Base-by-base conservation (phyloP, 2,797 vertebrate species). In the Myotis pilosus region DNA sequence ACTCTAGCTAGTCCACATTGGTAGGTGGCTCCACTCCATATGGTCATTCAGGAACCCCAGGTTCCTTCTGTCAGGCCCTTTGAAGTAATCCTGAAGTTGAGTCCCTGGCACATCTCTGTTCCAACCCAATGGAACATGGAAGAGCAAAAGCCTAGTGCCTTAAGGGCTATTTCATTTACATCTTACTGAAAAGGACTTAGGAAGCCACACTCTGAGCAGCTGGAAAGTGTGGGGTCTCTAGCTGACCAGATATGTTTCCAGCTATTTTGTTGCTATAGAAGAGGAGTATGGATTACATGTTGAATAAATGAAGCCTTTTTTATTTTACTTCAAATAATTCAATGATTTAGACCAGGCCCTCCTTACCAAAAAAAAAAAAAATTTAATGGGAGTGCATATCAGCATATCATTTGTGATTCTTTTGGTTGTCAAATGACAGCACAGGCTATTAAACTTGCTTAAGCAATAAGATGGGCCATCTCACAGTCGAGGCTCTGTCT, bases 321-420 rank as follows among this genome's bases (percentile, higher is more conserved):
- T 20, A 80, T 84, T 87, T 95, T 17, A 44, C 55, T 96, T 83
- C 47, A 68, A 72, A 81, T 64, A 20, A 62, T 95, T 94, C 66
- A 89, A 72, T 89, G 80, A 91, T 89, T 87, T 92, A 95, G 74
- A 69, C 74, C 55, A 57, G 55, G 20, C 12, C 51, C 33, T 81
- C n/a, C 82, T 81, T 84, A 66, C 22, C 1, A 51, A 22, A 78
- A 60, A 60, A 60, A 78, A 60, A 60, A 60, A 13, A 28, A 30
- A 13, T 2, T 62, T 30, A 60, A 8, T 16, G 15, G 15, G 6
- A 2, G 15, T 84, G 38, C 47, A 3, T 68, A 36, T 86, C 57
- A n/a, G 16, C 53, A 8, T 44, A 62, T 68, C 53, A 84, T 20
- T 25, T 57, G 72, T 30, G 23, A 81, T 81, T 84, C 72, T 83